Evolutionary conservation across 2,888 invertebrate genomes (phyloP), one percentile per base, ranked within the genome.

Genomic region (Exocentrus adspersus): DNA sequence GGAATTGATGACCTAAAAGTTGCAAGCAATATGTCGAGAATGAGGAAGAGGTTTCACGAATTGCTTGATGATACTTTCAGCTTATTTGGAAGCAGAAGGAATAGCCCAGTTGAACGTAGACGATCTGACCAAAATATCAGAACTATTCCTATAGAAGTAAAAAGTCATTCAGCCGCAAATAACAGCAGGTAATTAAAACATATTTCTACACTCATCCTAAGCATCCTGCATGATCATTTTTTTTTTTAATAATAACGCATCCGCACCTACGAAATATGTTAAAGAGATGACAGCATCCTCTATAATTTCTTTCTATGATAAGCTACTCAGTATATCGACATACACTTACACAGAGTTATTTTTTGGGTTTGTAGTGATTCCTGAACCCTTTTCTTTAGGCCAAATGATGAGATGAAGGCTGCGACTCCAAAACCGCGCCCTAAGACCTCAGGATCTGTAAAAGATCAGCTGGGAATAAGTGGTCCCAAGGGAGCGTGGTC

Each of bases 61-160:
- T 85, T 92, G 6, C 85, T 92, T 77, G 92, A 92, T 74, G 92
- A 92, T 73, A 92, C 92, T 0, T 92, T 92, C 82, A 91, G 90
- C 65, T 83, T 92, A 61, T 91, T 92, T 80, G 90, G 90, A 2
- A 89, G 88, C 74, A 86, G 88, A 24, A 87, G 86, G 54, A 85
- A 85, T 14, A 88, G 86, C 70, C 84, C 85, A 20, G 78, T 75
- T 10, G 79, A 81, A 43, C 75, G 72, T 16, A 62, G 56, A 16
- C 64, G 67, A 28, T 66, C 70, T 17, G 72, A 67, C 17, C 32
- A 64, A 12, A 52, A 46, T 20, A 50, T 68, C 12, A 71, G 65
- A 54, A 65, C 72, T 3, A 61, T 72, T 51, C 71, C 78, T 1
- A 75, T 79, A 24, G 82, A 83, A 72, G 77, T 80, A 3, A 82